A percentile compares a stretch with the other conserved stretches of the same genome.
Conservation (phyloP, 2,888 invertebrate species). For the Luffia ferchaultella region DNA sequence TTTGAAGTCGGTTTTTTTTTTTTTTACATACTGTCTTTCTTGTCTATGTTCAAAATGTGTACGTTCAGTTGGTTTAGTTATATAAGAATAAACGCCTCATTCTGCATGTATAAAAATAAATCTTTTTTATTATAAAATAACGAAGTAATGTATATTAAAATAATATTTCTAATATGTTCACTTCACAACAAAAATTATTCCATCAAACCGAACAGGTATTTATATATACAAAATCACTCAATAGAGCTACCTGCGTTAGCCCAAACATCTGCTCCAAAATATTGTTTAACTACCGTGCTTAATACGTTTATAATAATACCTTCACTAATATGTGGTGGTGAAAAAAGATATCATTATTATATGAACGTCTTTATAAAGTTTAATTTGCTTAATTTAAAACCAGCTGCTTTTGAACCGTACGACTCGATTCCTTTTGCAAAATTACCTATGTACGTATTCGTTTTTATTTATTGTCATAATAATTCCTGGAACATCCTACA, state of each 20-base stretch:
- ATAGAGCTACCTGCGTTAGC: slow-evolving; percentile 18
- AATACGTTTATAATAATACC: slow-evolving; percentile 40
- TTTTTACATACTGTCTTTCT: too few species aligned
- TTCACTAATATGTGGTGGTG: neutral
- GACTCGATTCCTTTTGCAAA: too few species aligned
- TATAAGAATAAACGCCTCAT: too few species aligned
- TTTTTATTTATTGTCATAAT: too few species aligned
- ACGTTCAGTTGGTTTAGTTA: too few species aligned
- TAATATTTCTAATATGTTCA: neutral
- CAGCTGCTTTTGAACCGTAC: neutral
- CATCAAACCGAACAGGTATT: slow-evolving; percentile 1
- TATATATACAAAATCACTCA: slow-evolving; percentile 15
- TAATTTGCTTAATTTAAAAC: neutral
- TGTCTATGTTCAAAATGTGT: too few species aligned
- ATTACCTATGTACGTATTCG: too few species aligned
- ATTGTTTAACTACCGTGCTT: slow-evolving; percentile 32
- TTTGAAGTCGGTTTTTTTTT: too few species aligned
- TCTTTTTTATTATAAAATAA: too few species aligned
- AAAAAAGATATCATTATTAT: neutral
- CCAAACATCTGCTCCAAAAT: slow-evolving; percentile 11
- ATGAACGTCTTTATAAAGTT: neutral
- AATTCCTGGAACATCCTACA: too few species aligned
- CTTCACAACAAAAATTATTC: slow-evolving; percentile 1
- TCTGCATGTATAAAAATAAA: too few species aligned
- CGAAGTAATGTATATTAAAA: neutral